Conservation (phyloP, 2,113 vertebrate genomes). For the Esox niger region DNA sequence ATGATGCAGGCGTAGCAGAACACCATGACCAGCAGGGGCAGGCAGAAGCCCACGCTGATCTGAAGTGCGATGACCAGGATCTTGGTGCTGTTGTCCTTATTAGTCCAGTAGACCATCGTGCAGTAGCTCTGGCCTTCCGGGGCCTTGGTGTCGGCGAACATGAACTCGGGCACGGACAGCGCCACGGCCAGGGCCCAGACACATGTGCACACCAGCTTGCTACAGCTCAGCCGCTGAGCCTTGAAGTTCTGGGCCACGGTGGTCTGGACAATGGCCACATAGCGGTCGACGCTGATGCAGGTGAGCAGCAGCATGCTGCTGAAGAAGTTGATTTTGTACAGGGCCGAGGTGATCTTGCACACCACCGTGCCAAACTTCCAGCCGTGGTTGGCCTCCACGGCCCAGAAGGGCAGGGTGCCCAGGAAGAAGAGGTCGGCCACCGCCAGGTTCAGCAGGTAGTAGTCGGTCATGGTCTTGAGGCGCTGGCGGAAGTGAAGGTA, state of each 20-base stretch:
- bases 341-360: slow-evolving; percentile 77
- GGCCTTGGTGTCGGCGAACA: slow-evolving; percentile 60
- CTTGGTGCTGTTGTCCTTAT: slow-evolving; percentile 58
- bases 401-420: slow-evolving; percentile 86
- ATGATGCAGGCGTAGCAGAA: slow-evolving; percentile 82
- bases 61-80: slow-evolving; percentile 71
- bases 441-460: slow-evolving; percentile 82
- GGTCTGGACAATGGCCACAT: slow-evolving; percentile 77
- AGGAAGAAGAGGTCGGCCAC: slow-evolving; percentile 86
- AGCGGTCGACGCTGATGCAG: slow-evolving; percentile 87
- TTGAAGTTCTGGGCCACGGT: slow-evolving; percentile 69
- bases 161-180: slow-evolving; percentile 78
- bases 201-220: slow-evolving; percentile 65
- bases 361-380: slow-evolving; percentile 75
- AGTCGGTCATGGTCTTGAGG: slow-evolving; percentile 81
- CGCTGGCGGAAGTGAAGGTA: slow-evolving; percentile 74
- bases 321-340: slow-evolving; percentile 88
- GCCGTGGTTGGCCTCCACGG: slow-evolving; percentile 62
- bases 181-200: slow-evolving; percentile 74
- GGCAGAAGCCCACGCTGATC: slow-evolving; percentile 80
- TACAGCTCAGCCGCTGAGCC: slow-evolving; percentile 64
- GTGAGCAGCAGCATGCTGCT: slow-evolving; percentile 82
- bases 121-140: slow-evolving; percentile 41
- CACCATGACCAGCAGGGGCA: slow-evolving; percentile 80
- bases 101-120: slow-evolving; percentile 65